A percentile compares a stretch with the other conserved stretches of the same genome.
Evolutionary conservation across 2,797 vertebrate genomes (phyloP).

Genomic region (Danio kyathit): DNA sequence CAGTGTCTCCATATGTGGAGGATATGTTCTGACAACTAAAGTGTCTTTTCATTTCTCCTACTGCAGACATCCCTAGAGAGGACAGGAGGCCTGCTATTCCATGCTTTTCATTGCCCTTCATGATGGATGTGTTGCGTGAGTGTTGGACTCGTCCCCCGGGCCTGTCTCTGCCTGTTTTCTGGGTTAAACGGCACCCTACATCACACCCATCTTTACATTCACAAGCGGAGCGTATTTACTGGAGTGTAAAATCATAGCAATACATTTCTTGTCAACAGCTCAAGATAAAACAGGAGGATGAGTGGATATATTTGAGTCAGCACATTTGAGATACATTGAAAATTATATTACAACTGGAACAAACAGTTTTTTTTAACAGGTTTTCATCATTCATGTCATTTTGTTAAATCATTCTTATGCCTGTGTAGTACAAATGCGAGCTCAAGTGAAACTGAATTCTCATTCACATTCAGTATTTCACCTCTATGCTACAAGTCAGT

Average conservation of each 20-base stretch:
- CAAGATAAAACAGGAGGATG: slow-evolving; percentile 42
- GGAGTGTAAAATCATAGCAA: slow-evolving; percentile 67
- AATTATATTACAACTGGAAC: slow-evolving; percentile 32
- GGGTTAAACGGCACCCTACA: slow-evolving; percentile 82
- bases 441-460: too few relatives aligned
- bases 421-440: too few relatives aligned
- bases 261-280: slow-evolving; percentile 74
- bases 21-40: slow-evolving; percentile 33
- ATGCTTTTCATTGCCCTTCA: slow-evolving; percentile 76
- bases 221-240: slow-evolving; percentile 74
- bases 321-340: slow-evolving; percentile 62
- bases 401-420: too few relatives aligned
- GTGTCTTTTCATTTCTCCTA: slow-evolving; percentile 38
- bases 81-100: slow-evolving; percentile 67
- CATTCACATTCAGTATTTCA: too few relatives aligned
- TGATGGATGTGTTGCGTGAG: slow-evolving; percentile 77
- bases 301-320: slow-evolving; percentile 45
- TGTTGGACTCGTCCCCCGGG: slow-evolving; percentile 70
- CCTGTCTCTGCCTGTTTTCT: slow-evolving; percentile 68
- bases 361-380: not conserved
- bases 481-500: too few relatives aligned
- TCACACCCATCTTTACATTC: slow-evolving; percentile 77
- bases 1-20: slow-evolving; percentile 22
- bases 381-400: too few relatives aligned
- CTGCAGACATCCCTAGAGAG: slow-evolving; percentile 59